Percentiles rank a stretch among this genome's conserved stretches.
phyloP scores from a whole-genome alignment of 2,797 vertebrate genomes.

The Denticeps clupeoides region DNA sequence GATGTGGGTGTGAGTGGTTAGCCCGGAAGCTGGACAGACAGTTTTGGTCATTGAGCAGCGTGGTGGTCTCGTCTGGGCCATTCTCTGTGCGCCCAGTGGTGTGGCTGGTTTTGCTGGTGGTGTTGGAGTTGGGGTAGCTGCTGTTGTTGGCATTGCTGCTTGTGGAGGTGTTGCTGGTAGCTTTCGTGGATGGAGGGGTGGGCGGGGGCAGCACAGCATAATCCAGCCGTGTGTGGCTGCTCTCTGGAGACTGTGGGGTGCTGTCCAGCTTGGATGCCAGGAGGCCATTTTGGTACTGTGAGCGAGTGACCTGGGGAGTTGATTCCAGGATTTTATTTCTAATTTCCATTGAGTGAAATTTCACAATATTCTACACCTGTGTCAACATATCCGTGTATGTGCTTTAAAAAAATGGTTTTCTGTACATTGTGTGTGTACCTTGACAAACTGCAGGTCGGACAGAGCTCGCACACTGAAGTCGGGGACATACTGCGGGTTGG shows the following conservation, averaged over 20 bases:
- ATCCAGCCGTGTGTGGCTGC: slow-evolving; percentile 48
- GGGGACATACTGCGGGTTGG: slow-evolving; percentile 65
- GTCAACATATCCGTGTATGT: too few relatives aligned
- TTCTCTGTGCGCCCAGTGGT: slow-evolving; percentile 40
- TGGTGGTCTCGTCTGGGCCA: slow-evolving; percentile 63
- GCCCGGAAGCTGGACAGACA: slow-evolving; percentile 44
- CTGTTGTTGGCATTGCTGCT: background rate
- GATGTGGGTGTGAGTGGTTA: slow-evolving; percentile 55
- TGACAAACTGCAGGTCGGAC: slow-evolving; percentile 81
- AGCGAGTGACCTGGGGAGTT: slow-evolving; percentile 68
- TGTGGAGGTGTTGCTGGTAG: background rate
- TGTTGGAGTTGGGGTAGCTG: background rate
- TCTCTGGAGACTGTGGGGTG: slow-evolving; percentile 74
- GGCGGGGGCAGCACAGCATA: slow-evolving; percentile 15
- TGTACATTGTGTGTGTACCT: slow-evolving; percentile 73
- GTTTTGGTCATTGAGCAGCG: slow-evolving; percentile 77
- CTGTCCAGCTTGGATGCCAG: slow-evolving; percentile 81
- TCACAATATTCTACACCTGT: too few relatives aligned
- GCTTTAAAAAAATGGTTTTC: too few relatives aligned
- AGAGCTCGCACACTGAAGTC: slow-evolving; percentile 90
- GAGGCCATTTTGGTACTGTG: slow-evolving; percentile 88
- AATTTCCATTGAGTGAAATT: too few relatives aligned
- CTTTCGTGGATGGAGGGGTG: slow-evolving; percentile 16
- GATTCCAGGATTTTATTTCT: too few relatives aligned
- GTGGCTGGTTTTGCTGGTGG: background rate